These are phyloP conservation scores for Mesoclemmys tuberculata DNA, from an alignment of 2,113 vertebrate species.

Conservation along the genomic window DNA sequence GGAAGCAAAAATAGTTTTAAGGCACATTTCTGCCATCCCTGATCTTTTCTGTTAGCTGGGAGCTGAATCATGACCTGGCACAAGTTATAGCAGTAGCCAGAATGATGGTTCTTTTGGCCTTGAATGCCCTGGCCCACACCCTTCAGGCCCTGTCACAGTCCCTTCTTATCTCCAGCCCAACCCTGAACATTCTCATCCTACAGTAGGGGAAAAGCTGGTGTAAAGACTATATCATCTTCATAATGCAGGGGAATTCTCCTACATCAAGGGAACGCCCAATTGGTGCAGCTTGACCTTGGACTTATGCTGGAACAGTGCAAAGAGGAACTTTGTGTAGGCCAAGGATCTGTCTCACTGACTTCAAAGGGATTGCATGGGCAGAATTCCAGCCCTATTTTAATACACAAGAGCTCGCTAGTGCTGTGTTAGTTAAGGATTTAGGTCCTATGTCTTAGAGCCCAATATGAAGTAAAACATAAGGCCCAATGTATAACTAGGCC, in stretches of 20 bases:
- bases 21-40: fast-evolving
- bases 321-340: background rate
- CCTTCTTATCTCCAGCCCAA: background rate
- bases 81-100: background rate
- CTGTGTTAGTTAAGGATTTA: background rate
- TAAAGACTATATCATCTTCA: background rate
- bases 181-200: background rate
- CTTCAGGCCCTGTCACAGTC: fast-evolving
- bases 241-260: background rate
- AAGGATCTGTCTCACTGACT: background rate
- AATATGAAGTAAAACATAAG: slow-evolving; percentile 2
- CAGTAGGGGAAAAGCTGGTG: background rate
- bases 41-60: background rate
- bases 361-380: background rate
- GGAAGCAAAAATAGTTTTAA: background rate
- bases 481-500: background rate
- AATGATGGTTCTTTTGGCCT: fast-evolving
- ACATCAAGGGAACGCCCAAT: background rate
- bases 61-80: background rate
- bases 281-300: background rate
- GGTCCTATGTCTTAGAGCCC: background rate
- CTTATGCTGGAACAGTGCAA: background rate
- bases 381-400: background rate
- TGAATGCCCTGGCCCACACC: background rate
- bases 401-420: background rate